Percentiles rank a stretch among this genome's conserved stretches.
These are phyloP conservation scores for Megaleporinus macrocephalus DNA, from an alignment of 2,113 vertebrate species.

Conservation along the genomic window DNA sequence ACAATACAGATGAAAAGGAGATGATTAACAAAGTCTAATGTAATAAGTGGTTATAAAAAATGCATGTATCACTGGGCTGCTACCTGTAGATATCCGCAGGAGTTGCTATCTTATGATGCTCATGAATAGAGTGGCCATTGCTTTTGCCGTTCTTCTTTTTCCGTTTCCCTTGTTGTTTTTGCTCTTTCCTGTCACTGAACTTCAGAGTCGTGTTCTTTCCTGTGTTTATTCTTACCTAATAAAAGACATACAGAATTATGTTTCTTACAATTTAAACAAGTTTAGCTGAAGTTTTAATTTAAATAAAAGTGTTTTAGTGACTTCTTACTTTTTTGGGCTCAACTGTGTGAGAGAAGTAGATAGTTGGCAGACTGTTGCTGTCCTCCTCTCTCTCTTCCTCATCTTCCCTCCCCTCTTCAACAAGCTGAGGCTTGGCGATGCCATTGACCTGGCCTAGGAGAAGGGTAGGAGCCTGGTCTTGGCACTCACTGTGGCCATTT, in stretches of 20 bases:
- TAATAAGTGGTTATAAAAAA: background rate
- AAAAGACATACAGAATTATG: background rate
- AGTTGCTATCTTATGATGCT: conserved; percentile 85
- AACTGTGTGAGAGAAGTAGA: conserved; percentile 93
- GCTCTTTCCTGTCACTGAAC: conserved; percentile 92
- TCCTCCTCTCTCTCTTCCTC: conserved; percentile 69
- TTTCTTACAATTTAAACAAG: background rate
- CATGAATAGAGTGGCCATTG: conserved; percentile 81
- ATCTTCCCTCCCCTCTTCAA: conserved; percentile 54
- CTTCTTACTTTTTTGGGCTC: conserved; percentile 90
- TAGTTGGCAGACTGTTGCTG: conserved; percentile 84
- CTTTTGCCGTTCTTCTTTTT: conserved; percentile 89
- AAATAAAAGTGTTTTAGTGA: background rate
- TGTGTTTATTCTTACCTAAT: conserved; percentile 96
- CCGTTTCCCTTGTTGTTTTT: conserved; percentile 88
- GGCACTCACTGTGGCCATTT: conserved; percentile 68
- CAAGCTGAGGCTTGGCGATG: conserved; percentile 23
- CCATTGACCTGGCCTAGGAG: conserved; percentile 48
- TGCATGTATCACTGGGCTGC: background rate
- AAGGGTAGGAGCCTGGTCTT: conserved; percentile 47
- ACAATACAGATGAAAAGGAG: background rate
- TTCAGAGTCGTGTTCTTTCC: conserved; percentile 96
- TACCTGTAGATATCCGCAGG: conserved; percentile 95
- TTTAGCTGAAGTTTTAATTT: background rate
- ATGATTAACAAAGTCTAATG: background rate